These are phyloP conservation scores for Myoxocephalus aenaeus DNA, from an alignment of 2,797 vertebrate species.

Conservation along the genomic window DNA sequence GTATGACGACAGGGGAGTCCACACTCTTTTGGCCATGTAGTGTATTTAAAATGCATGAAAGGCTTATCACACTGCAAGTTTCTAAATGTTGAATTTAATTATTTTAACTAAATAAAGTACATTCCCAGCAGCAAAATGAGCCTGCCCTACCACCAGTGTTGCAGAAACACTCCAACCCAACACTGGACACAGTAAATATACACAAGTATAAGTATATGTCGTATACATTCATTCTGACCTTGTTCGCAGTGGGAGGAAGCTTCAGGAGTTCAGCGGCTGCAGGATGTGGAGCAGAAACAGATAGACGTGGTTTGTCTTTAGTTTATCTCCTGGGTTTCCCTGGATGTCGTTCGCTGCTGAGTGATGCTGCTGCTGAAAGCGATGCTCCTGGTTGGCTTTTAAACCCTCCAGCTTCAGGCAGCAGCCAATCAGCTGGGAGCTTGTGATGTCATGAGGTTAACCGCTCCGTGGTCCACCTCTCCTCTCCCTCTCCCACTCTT, in stretches of 20 bases:
- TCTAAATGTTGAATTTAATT: constrained; percentile 3
- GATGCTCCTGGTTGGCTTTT: constrained; percentile 75
- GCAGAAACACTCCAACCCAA: constrained; percentile 1
- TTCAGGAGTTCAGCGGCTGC: constrained; percentile 41
- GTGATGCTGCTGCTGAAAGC: constrained; percentile 67
- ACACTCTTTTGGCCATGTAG: not conserved
- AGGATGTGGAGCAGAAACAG: constrained; percentile 24
- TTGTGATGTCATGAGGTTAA: constrained; percentile 85
- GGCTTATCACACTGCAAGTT: constrained; percentile 3
- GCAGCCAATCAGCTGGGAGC: constrained; percentile 76
- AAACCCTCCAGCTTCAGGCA: constrained; percentile 72
- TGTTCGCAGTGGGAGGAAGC: constrained; percentile 40
- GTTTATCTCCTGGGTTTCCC: constrained; percentile 65
- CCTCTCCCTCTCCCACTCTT: constrained; percentile 85
- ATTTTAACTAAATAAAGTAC: not conserved
- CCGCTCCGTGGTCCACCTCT: constrained; percentile 81
- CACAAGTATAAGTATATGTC: no score
- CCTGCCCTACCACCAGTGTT: not conserved
- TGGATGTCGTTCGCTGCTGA: constrained; percentile 56
- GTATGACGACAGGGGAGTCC: not conserved
- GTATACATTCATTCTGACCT: constrained; percentile 60
- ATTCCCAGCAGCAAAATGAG: constrained; percentile 22
- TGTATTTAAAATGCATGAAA: constrained; percentile 2
- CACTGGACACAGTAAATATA: not conserved
- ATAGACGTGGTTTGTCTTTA: constrained; percentile 33